Conservation (phyloP, 2,797 vertebrate species). For the Erethizon dorsatum region DNA sequence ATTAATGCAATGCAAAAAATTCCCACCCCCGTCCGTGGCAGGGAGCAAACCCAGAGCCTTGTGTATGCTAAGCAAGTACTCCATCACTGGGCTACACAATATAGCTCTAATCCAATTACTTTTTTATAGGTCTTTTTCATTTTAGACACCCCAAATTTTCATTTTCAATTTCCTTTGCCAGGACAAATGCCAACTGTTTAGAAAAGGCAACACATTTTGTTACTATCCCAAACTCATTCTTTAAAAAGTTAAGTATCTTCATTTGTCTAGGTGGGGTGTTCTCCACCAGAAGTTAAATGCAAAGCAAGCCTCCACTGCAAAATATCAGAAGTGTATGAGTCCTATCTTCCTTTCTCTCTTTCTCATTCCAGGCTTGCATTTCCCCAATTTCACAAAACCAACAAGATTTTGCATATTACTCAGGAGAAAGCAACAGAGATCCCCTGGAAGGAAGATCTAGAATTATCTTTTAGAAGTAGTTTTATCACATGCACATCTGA, state of each 20-base stretch:
- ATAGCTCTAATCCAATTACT: background rate
- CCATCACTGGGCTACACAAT: no score
- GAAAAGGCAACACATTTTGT: background rate
- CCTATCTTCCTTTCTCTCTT: background rate
- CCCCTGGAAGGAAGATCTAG: background rate
- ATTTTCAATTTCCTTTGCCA: background rate
- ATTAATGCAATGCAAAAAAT: background rate
- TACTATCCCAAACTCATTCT: slow-evolving; percentile 1
- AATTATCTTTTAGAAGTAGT: slow-evolving; percentile 8
- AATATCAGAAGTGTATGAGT: no score
- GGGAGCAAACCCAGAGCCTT: background rate
- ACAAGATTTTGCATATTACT: background rate
- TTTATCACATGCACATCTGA: background rate
- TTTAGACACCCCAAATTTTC: background rate
- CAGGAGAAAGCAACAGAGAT: background rate
- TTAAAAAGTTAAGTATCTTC: background rate
- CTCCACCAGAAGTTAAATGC: background rate
- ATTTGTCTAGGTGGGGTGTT: background rate
- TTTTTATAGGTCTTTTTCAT: background rate
- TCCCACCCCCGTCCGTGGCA: fast-evolving
- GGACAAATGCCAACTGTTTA: background rate
- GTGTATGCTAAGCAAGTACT: background rate
- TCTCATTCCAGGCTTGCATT: background rate
- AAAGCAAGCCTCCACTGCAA: background rate
- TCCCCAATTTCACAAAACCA: background rate